These are phyloP conservation scores for Aptenodytes forsteri DNA, from an alignment of 2,113 vertebrate genomes.

Conservation along the genomic window DNA sequence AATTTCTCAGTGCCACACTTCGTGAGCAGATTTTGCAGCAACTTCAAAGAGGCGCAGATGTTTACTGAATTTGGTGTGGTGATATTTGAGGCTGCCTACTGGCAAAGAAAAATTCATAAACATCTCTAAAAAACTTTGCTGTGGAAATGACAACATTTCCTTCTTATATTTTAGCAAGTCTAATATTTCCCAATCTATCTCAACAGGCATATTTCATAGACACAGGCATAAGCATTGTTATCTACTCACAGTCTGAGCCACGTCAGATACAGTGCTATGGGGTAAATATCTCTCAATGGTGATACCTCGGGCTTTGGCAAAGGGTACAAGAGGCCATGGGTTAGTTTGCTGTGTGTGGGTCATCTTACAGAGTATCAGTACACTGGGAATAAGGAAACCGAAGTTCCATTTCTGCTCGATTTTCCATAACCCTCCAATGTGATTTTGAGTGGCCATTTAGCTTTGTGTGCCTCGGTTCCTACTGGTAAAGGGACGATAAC, in stretches of 20 bases:
- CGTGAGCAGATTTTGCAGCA: not conserved
- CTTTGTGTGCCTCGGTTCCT: not conserved
- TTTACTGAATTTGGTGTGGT: slow-evolving; percentile 17
- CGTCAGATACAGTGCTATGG: not conserved
- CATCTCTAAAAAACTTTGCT: slow-evolving; percentile 28
- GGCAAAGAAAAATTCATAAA: slow-evolving; percentile 37
- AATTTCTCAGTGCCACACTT: not conserved
- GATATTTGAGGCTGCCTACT: slow-evolving; percentile 16
- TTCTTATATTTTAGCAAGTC: slow-evolving; percentile 39
- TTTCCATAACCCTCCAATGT: not conserved
- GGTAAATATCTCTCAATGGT: not conserved
- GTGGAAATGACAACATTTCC: slow-evolving; percentile 45
- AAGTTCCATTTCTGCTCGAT: not conserved
- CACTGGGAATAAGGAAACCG: not conserved
- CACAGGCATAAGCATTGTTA: not conserved
- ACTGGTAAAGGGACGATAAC: not conserved
- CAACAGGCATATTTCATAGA: not conserved
- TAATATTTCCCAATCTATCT: slow-evolving; percentile 29
- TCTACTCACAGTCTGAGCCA: not conserved
- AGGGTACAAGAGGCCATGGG: not conserved
- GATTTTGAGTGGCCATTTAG: not conserved
- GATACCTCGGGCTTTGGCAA: not conserved
- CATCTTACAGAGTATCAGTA: not conserved
- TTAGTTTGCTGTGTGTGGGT: not conserved
- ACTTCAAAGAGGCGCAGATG: slow-evolving; percentile 45